These are phyloP conservation scores for Galerucella calmariensis DNA, from an alignment of 2,888 invertebrate genomes.

Conservation along the genomic window DNA sequence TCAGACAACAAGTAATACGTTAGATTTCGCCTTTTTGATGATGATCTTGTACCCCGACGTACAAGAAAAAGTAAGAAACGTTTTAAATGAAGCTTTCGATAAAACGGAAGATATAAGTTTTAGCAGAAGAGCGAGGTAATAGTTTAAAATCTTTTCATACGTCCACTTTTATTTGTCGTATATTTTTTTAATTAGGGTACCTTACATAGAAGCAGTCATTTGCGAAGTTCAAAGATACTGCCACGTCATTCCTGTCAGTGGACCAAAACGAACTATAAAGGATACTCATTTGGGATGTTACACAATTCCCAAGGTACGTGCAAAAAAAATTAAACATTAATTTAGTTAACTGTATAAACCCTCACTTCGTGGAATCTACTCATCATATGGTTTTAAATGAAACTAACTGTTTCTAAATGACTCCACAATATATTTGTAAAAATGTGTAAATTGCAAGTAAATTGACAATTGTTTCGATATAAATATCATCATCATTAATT, in stretches of 20 bases:
- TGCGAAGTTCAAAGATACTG: slow-evolving; percentile 67
- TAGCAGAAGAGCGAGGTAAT: slow-evolving; percentile 59
- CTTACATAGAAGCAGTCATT: slow-evolving; percentile 69
- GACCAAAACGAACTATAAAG: slow-evolving; percentile 67
- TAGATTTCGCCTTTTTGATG: slow-evolving; percentile 72
- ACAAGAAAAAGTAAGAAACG: slow-evolving; percentile 69
- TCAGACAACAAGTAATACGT: slow-evolving; percentile 72
- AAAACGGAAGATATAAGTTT: slow-evolving; percentile 64
- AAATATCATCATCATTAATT: too few relatives aligned
- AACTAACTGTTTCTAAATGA: too few relatives aligned
- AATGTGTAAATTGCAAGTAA: too few relatives aligned
- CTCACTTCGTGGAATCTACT: too few relatives aligned
- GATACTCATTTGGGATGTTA: slow-evolving; percentile 70
- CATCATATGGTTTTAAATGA: too few relatives aligned
- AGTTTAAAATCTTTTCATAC: neutral
- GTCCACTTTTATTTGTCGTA: neutral
- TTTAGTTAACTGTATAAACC: too few relatives aligned
- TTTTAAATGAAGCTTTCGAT: slow-evolving; percentile 66
- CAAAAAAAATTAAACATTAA: neutral
- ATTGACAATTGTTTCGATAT: too few relatives aligned
- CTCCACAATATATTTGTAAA: too few relatives aligned
- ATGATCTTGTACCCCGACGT: slow-evolving; percentile 71
- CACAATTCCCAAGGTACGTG: slow-evolving; percentile 61
- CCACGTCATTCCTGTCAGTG: slow-evolving; percentile 65
- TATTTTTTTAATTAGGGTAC: slow-evolving; percentile 60